These are phyloP conservation scores for Phoenicopterus ruber DNA, from an alignment of 2,113 vertebrate species.

Conservation along the genomic window DNA sequence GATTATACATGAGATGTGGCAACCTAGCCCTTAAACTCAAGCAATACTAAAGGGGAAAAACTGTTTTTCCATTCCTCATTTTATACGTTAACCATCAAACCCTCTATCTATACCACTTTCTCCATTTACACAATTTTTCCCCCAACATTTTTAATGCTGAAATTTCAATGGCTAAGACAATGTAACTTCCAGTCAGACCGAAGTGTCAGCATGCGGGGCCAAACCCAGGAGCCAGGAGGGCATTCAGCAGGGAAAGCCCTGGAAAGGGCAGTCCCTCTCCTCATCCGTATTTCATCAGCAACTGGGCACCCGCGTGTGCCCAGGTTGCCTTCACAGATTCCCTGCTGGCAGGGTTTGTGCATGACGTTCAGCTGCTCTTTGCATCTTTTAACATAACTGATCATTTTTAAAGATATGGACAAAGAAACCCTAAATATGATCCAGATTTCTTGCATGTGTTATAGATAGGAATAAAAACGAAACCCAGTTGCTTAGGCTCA, in stretches of 20 bases:
- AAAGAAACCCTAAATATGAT: background rate
- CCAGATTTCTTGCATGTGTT: background rate
- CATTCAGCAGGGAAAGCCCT: background rate
- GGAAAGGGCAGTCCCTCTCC: background rate
- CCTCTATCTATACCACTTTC: background rate
- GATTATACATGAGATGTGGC: background rate
- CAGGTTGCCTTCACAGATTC: background rate
- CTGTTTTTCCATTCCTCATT: background rate
- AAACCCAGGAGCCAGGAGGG: background rate
- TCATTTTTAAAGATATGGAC: background rate
- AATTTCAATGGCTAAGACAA: background rate
- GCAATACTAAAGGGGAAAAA: background rate
- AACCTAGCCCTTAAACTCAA: background rate
- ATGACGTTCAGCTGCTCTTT: background rate
- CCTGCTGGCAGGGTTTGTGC: background rate
- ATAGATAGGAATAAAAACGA: background rate
- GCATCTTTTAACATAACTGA: background rate
- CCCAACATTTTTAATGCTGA: background rate
- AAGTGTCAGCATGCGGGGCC: background rate
- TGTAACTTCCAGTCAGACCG: background rate
- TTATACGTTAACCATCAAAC: background rate
- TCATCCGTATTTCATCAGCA: background rate
- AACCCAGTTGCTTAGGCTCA: background rate
- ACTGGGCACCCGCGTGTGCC: fast-evolving
- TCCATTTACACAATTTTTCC: background rate